Evolutionary conservation across 2,888 invertebrate species (phyloP), one percentile per base, ranked within the genome.

Genomic region (Tipula confusa): DNA sequence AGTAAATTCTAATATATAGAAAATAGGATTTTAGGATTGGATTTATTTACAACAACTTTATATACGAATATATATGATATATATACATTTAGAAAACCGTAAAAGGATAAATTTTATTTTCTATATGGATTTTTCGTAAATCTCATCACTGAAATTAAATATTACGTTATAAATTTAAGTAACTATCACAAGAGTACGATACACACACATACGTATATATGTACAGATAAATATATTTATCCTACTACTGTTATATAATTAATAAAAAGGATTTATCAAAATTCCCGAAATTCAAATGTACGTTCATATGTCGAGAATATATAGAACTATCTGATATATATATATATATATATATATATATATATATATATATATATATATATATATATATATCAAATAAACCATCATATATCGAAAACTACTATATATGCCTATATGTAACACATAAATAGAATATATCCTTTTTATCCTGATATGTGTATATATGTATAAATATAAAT

Each of bases 21-120:
- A 64, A 64, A 64, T 64, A 64, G 64, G 64, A 64, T 64, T 64
- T 64, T 64, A 64, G 64, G 64, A 64, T 64, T 64, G 64, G 64
- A 64, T 64, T 64, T 24, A 64, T 64, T 64, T 64, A 64, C 64
- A 64, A 64, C 24, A 64, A 64, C 64, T 64, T 5, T 48, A 48
- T 11, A 7, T 48, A 64, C 1, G 24, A 0, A 64, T 24, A 24
- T 3, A 24, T 64, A 64, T 18, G 64, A 64, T 64, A 64, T 9
- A 64, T 9, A 9, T 24, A 24, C 64, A 64, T 64, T 15, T 7
- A 24, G 64, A 64, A 64, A 24, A 64, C 24, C 24, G 24, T 24
- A 64, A 64, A 64, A 64, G 64, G 64, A 64, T 64, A 64, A 24
- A 64, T 9, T 64, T 24, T 64, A 24, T 24, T 64, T 18, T 64